Base-by-base conservation (phyloP, 2,888 invertebrate genomes). In the Papilio gigon region DNA sequence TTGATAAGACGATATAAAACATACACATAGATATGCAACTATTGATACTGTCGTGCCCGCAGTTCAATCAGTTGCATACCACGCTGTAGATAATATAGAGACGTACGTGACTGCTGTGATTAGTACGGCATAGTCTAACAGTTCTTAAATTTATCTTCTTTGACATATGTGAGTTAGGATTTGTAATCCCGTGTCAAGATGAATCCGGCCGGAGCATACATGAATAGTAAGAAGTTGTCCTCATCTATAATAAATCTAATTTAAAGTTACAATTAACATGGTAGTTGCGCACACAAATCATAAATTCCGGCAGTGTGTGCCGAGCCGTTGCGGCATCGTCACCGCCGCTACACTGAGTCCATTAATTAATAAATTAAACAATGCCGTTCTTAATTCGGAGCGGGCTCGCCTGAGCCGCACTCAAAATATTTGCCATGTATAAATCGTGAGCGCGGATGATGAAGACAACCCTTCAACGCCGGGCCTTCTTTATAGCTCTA, bases 401-500 rank as follows among this genome's bases (percentile, higher is more conserved):
- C 84, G 80, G 80, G 81, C 78, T 80, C 78, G 80, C 80, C 76
- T 80, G 80, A 89, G 87, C 89, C 88, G 85, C 86, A 84, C 82
- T 76, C 82, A 90, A 89, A 91, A 92, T 91, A 91, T 91, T 91
- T 90, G 89, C 89, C 85, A 89, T 88, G 87, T 88, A 90, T 90
- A 90, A 90, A 91, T 90, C 87, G 88, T 83, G 85, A 84, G 84
- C 79, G 79, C 78, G 85, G 85, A 88, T 88, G 90, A 89, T 88
- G 91, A 90, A 91, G 89, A 89, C 90, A 88, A 85, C 92, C 92
- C 92, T 92, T 92, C 91, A 90, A 80, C 88, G 86, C 81, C 84
- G 83, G 84, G 88, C 87, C 85, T 86, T 86, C 92, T 93, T 93
- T 93, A 93, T 93, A 91, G 93, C 93, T 93, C 93, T 93, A 93